Percentiles rank a stretch among this genome's conserved stretches.
phyloP scores from a whole-genome alignment of 2,797 vertebrate species.

The Acomys russatus region DNA sequence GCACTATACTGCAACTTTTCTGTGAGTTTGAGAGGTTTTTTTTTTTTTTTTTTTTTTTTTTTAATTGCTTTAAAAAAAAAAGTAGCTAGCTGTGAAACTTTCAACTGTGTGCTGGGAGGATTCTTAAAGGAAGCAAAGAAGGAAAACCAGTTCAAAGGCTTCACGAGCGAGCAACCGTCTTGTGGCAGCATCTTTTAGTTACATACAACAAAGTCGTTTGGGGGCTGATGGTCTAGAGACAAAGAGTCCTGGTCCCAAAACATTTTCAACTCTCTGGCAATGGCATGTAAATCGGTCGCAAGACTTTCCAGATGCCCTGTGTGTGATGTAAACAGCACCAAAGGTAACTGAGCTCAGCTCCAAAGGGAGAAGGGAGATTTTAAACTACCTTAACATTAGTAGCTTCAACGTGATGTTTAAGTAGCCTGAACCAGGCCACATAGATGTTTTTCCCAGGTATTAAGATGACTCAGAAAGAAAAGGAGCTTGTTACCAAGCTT shows the following conservation, averaged over 20 bases:
- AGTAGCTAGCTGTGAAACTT: slow-evolving; percentile 75
- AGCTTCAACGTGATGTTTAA: slow-evolving; percentile 51
- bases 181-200: slow-evolving; percentile 72
- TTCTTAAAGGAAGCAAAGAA: slow-evolving; percentile 68
- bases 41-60: slow-evolving; percentile 15
- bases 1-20: slow-evolving; percentile 71
- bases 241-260: slow-evolving; percentile 54
- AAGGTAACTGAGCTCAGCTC: slow-evolving; percentile 27
- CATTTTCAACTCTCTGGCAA: slow-evolving; percentile 49
- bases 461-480: not conserved
- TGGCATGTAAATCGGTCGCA: slow-evolving; percentile 73
- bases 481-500: not conserved
- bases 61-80: not conserved
- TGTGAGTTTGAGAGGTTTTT: slow-evolving; percentile 67
- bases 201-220: slow-evolving; percentile 59
- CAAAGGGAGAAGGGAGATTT: slow-evolving; percentile 48
- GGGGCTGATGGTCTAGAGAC: slow-evolving; percentile 62
- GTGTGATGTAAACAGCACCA: slow-evolving; percentile 37
- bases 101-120: slow-evolving; percentile 71
- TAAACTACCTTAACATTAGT: slow-evolving; percentile 29
- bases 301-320: slow-evolving; percentile 34
- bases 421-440: not conserved
- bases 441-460: not conserved
- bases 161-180: slow-evolving; percentile 69
- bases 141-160: slow-evolving; percentile 75